Conservation (phyloP, 2,888 invertebrate species). For the Keiferia lycopersicella region DNA sequence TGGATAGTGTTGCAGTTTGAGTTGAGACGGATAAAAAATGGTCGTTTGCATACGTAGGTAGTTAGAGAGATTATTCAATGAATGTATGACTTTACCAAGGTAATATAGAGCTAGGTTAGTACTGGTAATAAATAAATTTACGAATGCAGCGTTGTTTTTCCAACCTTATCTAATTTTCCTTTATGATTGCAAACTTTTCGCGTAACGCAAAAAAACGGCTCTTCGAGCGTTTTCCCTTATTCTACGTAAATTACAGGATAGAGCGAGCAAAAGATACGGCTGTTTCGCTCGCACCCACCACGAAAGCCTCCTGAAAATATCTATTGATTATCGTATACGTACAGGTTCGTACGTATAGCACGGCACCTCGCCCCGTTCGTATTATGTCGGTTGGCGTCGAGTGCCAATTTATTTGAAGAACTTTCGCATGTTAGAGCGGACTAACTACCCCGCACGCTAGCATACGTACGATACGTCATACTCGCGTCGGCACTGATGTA, state of each 20-base stretch:
- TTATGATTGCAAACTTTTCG: slow-evolving; percentile 28
- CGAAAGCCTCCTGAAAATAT: slow-evolving; percentile 81
- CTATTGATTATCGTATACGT: slow-evolving; percentile 80
- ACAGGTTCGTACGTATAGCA: slow-evolving; percentile 65
- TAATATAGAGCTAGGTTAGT: background rate
- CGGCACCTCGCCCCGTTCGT: slow-evolving; percentile 68
- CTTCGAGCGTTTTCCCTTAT: slow-evolving; percentile 50
- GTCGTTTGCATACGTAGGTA: background rate
- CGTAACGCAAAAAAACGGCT: slow-evolving; percentile 17
- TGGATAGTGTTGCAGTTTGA: background rate
- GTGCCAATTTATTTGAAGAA: slow-evolving; percentile 80
- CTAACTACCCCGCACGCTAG: slow-evolving; percentile 23
- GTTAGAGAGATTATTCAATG: background rate
- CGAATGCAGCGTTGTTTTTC: background rate
- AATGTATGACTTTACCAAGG: background rate
- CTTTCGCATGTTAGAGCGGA: slow-evolving; percentile 39
- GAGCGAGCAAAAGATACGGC: slow-evolving; percentile 63
- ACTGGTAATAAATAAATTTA: background rate
- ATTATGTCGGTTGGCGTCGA: slow-evolving; percentile 65
- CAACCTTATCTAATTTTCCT: slow-evolving; percentile 22
- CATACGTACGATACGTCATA: slow-evolving; percentile 41
- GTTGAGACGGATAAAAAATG: slow-evolving; percentile 1
- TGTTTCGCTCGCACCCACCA: slow-evolving; percentile 62
- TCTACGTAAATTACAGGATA: slow-evolving; percentile 66
- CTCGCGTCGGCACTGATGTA: slow-evolving; percentile 46